Conservation (phyloP, 2,888 invertebrate species). For the Tortricodes alternella region DNA sequence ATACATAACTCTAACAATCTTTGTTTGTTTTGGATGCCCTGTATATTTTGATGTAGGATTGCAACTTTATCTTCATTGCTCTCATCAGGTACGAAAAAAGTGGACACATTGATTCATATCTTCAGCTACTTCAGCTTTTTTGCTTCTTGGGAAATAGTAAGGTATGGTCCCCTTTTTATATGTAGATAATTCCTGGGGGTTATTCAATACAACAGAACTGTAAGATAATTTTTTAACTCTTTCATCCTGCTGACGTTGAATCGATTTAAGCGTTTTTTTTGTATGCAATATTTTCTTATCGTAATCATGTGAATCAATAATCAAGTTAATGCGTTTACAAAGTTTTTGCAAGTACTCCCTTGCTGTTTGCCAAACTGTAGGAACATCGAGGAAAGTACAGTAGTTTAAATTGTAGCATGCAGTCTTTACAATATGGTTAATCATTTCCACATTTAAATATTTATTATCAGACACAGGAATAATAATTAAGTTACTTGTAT, state of each 20-base stretch:
- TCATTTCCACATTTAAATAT: too few relatives aligned
- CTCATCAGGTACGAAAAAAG: slow-evolving; percentile 14
- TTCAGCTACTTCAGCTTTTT: neutral
- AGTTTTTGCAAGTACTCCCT: neutral
- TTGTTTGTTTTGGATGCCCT: slow-evolving; percentile 13
- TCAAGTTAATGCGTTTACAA: slow-evolving; percentile 6
- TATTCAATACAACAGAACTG: too few relatives aligned
- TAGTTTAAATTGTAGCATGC: too few relatives aligned
- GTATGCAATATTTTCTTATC: slow-evolving; percentile 3
- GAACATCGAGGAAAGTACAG: too few relatives aligned
- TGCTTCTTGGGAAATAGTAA: neutral
- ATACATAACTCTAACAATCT: slow-evolving; percentile 9
- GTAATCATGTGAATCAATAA: slow-evolving; percentile 7
- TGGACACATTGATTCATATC: neutral
- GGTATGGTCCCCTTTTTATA: too few relatives aligned
- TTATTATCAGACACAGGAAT: too few relatives aligned
- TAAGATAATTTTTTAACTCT: too few relatives aligned
- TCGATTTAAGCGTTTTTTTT: neutral
- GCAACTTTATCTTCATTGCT: neutral
- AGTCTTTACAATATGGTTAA: too few relatives aligned
- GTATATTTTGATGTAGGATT: slow-evolving; percentile 20
- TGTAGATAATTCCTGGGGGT: too few relatives aligned
- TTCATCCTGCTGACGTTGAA: too few relatives aligned
- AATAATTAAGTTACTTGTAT: too few relatives aligned
- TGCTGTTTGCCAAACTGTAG: neutral